Percentiles rank a stretch among this genome's conserved stretches.
These are phyloP conservation scores for Pseudomyrmex dendroicus DNA, from an alignment of 1,140 invertebrate species.

Conservation along the genomic window DNA sequence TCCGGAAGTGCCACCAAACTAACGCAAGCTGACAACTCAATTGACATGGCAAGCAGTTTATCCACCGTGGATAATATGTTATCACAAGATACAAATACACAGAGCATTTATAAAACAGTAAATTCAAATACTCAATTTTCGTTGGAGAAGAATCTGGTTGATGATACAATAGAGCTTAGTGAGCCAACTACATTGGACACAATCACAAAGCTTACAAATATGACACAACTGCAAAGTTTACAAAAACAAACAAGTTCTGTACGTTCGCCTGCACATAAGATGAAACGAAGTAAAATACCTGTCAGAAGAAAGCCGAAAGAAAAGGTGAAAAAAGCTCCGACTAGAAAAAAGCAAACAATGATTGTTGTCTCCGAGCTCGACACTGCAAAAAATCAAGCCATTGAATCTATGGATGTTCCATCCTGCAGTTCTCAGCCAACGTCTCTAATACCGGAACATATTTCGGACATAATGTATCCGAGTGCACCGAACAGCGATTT, in stretches of 20 bases:
- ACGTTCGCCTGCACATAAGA: neutral
- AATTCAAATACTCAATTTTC: neutral
- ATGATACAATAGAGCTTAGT: neutral
- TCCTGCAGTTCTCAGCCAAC: conserved; percentile 13
- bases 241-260: neutral
- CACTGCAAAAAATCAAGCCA: conserved; percentile 1
- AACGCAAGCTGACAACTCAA: neutral
- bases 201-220: neutral
- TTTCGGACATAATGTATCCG: conserved; percentile 79
- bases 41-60: neutral
- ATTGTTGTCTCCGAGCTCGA: neutral
- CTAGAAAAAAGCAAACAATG: conserved; percentile 54
- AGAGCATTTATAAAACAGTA: neutral
- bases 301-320: conserved; percentile 61
- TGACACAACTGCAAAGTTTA: too few species aligned
- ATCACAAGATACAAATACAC: neutral
- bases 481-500: conserved; percentile 74
- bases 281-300: conserved; percentile 28
- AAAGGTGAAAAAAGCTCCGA: conserved; percentile 63
- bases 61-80: neutral
- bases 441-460: conserved; percentile 78
- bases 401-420: neutral
- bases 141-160: neutral
- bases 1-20: neutral
- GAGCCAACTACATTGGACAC: neutral